A percentile compares a stretch with the other conserved stretches of the same genome.
These are phyloP conservation scores for Macrotis lagotis DNA, from an alignment of 2,113 vertebrate genomes.

Conservation along the genomic window DNA sequence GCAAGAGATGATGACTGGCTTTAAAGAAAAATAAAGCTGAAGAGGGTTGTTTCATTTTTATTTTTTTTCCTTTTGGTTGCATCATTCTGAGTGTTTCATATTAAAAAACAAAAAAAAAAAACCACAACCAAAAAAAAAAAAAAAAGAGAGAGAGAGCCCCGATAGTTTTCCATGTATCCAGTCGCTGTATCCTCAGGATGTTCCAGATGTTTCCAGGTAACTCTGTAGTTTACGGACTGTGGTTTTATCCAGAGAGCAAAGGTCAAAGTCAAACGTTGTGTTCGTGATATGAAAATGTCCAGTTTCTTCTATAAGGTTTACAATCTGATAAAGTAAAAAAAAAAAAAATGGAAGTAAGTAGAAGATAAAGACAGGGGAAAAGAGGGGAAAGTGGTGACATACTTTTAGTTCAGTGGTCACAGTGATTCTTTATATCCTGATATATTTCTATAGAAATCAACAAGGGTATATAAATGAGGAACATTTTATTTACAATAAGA, in stretches of 20 bases:
- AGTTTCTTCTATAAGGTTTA: slow-evolving; percentile 99
- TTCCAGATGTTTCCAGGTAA: slow-evolving; percentile 94
- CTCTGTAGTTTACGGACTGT: slow-evolving; percentile 98
- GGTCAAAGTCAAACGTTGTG: slow-evolving; percentile 99
- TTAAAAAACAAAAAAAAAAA: slow-evolving; percentile 76
- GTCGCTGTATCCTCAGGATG: slow-evolving; percentile 89
- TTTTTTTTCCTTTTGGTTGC: slow-evolving; percentile 79
- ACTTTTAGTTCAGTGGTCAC: neutral
- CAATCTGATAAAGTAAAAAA: slow-evolving; percentile 87
- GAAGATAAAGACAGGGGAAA: slow-evolving; percentile 12
- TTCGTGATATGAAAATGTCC: slow-evolving; percentile 99
- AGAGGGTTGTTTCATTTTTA: slow-evolving; percentile 77
- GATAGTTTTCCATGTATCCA: slow-evolving; percentile 83
- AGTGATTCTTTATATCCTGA: neutral
- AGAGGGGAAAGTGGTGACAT: neutral
- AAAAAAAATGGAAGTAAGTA: slow-evolving; percentile 59
- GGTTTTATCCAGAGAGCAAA: slow-evolving; percentile 97
- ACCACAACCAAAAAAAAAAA: slow-evolving; percentile 73
- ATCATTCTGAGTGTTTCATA: slow-evolving; percentile 83
- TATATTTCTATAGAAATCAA: neutral
- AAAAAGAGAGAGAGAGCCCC: neutral
- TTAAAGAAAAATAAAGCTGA: slow-evolving; percentile 86
- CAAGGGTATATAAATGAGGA: neutral
- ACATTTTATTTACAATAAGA: neutral
- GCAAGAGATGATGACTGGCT: slow-evolving; percentile 85